Evolutionary conservation across 2,113 vertebrate genomes (phyloP).

Genomic region (Atlantisia rogersi): DNA sequence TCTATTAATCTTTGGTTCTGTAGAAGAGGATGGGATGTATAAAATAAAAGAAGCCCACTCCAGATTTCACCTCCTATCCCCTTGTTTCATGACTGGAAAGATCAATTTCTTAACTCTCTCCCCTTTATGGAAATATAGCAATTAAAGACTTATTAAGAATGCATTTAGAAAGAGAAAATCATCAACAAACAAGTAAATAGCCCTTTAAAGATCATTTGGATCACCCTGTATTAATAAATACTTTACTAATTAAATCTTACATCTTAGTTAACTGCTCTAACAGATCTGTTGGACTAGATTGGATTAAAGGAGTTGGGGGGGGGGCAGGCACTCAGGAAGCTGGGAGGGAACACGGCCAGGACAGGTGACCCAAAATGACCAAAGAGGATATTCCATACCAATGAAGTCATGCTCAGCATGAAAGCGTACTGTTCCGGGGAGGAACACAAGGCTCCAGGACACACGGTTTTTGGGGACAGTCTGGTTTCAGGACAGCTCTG

Average conservation of each 20-base stretch:
- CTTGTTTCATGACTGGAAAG: background rate
- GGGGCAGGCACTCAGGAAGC: too few relatives aligned
- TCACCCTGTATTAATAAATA: background rate
- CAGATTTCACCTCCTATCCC: background rate
- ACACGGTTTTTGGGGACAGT: too few relatives aligned
- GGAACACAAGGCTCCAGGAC: too few relatives aligned
- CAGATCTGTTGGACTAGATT: background rate
- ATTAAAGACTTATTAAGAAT: background rate
- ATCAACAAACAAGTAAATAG: background rate
- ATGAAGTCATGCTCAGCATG: too few relatives aligned
- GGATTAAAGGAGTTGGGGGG: too few relatives aligned
- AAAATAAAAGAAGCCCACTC: background rate
- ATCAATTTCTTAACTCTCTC: background rate
- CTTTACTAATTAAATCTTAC: background rate
- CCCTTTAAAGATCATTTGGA: background rate
- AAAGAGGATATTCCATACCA: too few relatives aligned
- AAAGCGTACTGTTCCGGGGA: too few relatives aligned
- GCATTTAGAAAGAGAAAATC: background rate
- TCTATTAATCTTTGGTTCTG: background rate
- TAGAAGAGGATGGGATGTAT: background rate
- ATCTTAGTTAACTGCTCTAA: background rate
- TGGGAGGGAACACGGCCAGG: too few relatives aligned
- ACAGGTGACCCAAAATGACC: too few relatives aligned
- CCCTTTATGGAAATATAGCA: background rate
- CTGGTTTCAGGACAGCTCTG: too few relatives aligned